Evolutionary conservation across 1,140 invertebrate species (phyloP), one percentile per base, ranked within the genome.

Genomic region (Ceratoteleas bidentatus): DNA sequence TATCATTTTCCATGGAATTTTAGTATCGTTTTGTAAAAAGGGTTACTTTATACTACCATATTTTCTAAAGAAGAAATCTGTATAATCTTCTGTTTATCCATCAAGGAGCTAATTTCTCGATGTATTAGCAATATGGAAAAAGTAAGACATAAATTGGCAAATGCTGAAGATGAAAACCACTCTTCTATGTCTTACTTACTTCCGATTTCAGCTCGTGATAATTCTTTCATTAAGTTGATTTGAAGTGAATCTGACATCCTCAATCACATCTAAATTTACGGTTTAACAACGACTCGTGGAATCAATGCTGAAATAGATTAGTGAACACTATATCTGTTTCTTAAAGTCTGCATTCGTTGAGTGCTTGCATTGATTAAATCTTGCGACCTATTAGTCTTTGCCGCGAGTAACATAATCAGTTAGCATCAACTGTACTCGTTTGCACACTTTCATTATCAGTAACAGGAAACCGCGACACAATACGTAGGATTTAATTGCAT

Each of bases 381-480:
- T 45, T 45, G 9, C 11, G 43, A 45, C 43, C n/a, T 45, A 45
- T 45, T 45, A 13, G 43, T 45, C 1, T 45, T 2, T 13, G 11
- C n/a, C 11, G 43, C 43, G n/a, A 45, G 43, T 45, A 45, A 45
- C 43, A 45, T 45, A 45, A 45, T 45, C n/a, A n/a, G 43, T 45
- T 45, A 13, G n/a, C n/a, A n/a, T 45, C 43, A 45, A 45, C 10
- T 45, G 5, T n/a, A 45, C 43, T 45, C n/a, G 43, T 45, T 45
- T n/a, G 43, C 13, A 13, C 43, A 45, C 10, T 45, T 45, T 45
- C 43, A 45, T 13, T 45, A 45, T 45, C 43, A 45, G 43, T 45
- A 40, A 40, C 36, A 40, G 36, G 36, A 40, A 40, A 40, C 24
- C 24, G 24, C 24, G 24, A 24, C 24, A 24, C 24, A 24, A 24